Base-by-base conservation (phyloP, 2,797 vertebrate genomes). In the Acrossocheilus wenchowensis region DNA sequence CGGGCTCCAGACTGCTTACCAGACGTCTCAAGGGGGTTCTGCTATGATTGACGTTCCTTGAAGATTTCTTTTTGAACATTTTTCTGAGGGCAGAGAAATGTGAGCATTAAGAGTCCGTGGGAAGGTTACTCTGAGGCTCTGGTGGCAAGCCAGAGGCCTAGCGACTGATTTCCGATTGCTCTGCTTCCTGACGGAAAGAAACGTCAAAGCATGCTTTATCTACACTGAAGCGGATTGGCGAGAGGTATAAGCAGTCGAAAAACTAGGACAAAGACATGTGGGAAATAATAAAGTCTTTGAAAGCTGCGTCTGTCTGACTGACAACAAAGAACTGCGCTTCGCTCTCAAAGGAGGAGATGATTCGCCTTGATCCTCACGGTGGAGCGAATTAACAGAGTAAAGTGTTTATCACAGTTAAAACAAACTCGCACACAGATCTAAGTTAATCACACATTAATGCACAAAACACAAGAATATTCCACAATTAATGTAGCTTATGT, bases 261-360 rank as follows among this genome's bases (percentile, higher is more conserved):
- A 78, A 83, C 74, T 54, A 78, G 71, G 75, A 83, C 78, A 90
- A 79, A 85, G 69, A 79, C 41, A 77, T 41, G 83, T 48, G 74
- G 79, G 78, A 86, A 88, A 81, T 83, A 83, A 83, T 62, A 72
- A 75, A 74, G 86, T 39, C n/a, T 66, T 52, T 79, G 82, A 84
- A 34, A 73, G 39, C 36, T 68, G 36, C 5, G 14, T 52, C 66
- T 66, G 69, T 62, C 60, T 23, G 86, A 83, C 62, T 39, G 82
- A 84, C 57, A 23, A 57, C 68, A 62, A 69, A 54, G 79, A 30
- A 36, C 45, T 39, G 6, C 39, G 82, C 62, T 54, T 75, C 62
- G 73, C 68, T 84, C 82, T 87, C 54, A 79, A 62, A 80, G 74
- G 21, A 50, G 72, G 73, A 87, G 84, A 84, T 52, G 82, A 86